Evolutionary conservation across 2,797 vertebrate genomes (phyloP).

Genomic region (Myotis daubentonii): DNA sequence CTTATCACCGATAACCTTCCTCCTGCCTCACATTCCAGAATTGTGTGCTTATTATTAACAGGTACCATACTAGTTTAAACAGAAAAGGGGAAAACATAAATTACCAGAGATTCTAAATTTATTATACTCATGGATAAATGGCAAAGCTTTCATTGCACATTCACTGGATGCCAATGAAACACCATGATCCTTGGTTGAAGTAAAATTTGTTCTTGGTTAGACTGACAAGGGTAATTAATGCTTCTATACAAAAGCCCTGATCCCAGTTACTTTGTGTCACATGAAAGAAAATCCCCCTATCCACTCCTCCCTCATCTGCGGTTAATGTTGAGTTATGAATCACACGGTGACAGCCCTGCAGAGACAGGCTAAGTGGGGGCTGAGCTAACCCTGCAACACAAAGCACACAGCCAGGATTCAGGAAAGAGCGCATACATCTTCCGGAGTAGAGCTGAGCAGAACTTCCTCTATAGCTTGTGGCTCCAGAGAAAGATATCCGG

Average conservation of each 20-base stretch:
- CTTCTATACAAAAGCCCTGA: slow-evolving; percentile 76
- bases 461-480: neutral
- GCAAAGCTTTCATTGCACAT: slow-evolving; percentile 56
- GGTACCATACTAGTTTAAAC: slow-evolving; percentile 56
- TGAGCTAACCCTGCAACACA: slow-evolving; percentile 62
- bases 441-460: slow-evolving; percentile 22
- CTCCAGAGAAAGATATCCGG: neutral
- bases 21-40: slow-evolving; percentile 50
- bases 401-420: slow-evolving; percentile 61
- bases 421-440: slow-evolving; percentile 49
- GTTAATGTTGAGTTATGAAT: slow-evolving; percentile 80
- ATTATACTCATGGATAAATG: slow-evolving; percentile 47
- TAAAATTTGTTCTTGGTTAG: slow-evolving; percentile 61
- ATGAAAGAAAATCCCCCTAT: slow-evolving; percentile 65
- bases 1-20: slow-evolving; percentile 46
- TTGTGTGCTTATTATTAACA: slow-evolving; percentile 69
- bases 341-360: slow-evolving; percentile 66
- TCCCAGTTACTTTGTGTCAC: slow-evolving; percentile 56
- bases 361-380: slow-evolving; percentile 51
- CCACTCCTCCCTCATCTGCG: slow-evolving; percentile 64
- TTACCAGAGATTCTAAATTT: slow-evolving; percentile 56
- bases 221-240: slow-evolving; percentile 67
- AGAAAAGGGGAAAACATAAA: slow-evolving; percentile 65
- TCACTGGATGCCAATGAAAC: slow-evolving; percentile 67
- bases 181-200: slow-evolving; percentile 56